Conservation (phyloP, 2,113 vertebrate genomes). For the Macquaria australasica region DNA sequence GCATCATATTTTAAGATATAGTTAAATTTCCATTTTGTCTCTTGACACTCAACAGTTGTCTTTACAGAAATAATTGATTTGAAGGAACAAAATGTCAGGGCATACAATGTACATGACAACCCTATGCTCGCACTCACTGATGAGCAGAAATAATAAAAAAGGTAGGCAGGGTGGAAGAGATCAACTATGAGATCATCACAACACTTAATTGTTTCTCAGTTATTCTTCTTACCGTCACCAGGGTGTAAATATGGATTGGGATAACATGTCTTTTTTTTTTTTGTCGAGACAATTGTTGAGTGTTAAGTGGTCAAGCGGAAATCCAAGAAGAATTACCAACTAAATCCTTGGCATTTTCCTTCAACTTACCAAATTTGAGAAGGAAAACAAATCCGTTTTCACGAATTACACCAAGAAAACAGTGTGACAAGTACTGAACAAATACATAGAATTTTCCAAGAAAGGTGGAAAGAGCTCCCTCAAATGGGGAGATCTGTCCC, state of each 20-base stretch:
- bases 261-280: neutral
- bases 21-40: neutral
- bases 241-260: neutral
- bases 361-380: slow-evolving; percentile 13
- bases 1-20: neutral
- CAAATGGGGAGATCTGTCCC: slow-evolving; percentile 32
- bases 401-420: slow-evolving; percentile 1
- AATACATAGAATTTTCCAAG: slow-evolving; percentile 30
- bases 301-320: neutral
- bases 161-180: neutral
- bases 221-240: neutral
- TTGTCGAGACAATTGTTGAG: slow-evolving; percentile 36
- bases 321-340: neutral
- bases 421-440: slow-evolving; percentile 1
- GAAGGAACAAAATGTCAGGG: neutral
- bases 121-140: neutral
- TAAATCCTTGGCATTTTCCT: neutral
- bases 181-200: neutral
- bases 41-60: slow-evolving; percentile 47
- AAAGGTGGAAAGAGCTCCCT: slow-evolving; percentile 45
- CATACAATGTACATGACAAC: neutral
- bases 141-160: neutral
- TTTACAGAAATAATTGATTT: neutral
- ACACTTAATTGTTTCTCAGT: neutral
- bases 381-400: neutral